A percentile compares a stretch with the other conserved stretches of the same genome.
These are phyloP conservation scores for Rhynchonycteris naso DNA, from an alignment of 2,797 vertebrate species.

Conservation along the genomic window DNA sequence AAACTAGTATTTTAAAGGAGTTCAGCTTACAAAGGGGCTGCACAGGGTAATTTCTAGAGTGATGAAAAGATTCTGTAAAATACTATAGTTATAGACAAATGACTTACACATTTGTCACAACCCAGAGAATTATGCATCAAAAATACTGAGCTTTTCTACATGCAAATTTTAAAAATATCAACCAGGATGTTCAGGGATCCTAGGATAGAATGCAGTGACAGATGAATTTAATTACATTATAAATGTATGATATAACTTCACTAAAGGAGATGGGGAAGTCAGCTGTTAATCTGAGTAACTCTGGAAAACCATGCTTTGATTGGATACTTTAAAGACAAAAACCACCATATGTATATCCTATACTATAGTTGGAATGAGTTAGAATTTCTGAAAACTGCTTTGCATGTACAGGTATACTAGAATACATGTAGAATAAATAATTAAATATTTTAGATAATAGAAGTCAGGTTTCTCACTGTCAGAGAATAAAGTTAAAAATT, in stretches of 20 bases:
- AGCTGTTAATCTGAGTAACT: neutral
- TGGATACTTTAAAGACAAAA: neutral
- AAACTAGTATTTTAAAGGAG: neutral
- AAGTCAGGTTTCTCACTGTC: neutral
- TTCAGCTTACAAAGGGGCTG: neutral
- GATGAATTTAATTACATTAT: neutral
- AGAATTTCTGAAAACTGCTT: conserved; percentile 22
- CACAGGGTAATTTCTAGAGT: neutral
- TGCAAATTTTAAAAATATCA: neutral
- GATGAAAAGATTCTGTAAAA: neutral
- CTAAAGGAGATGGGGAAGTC: neutral
- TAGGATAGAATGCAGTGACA: neutral
- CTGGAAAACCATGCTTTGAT: neutral
- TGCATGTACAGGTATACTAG: neutral
- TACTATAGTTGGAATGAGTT: neutral
- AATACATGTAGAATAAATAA: neutral
- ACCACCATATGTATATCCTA: neutral
- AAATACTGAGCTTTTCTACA: neutral
- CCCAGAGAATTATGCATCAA: neutral
- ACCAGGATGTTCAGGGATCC: neutral
- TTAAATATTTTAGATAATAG: neutral
- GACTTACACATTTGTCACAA: neutral
- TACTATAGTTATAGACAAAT: neutral
- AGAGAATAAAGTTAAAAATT: conserved; percentile 24
- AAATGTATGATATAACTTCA: neutral